phyloP scores from a whole-genome alignment of 2,797 vertebrate genomes.

The Alfaro cultratus region DNA sequence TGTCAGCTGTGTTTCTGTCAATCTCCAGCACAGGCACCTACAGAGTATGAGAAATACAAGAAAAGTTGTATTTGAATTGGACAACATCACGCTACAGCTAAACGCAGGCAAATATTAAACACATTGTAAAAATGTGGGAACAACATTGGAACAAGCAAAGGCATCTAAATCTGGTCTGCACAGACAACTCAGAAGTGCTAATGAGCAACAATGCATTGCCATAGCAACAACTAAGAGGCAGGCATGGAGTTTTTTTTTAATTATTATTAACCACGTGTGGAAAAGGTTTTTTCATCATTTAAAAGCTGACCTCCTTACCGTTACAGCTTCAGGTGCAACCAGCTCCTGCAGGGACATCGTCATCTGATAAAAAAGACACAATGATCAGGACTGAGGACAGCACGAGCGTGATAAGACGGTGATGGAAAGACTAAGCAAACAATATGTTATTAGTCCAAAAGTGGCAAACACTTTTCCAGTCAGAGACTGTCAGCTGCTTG shows the following conservation, averaged over 20 bases:
- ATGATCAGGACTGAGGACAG: neutral
- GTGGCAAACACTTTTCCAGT: slow-evolving; percentile 16
- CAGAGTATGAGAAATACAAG: slow-evolving; percentile 40
- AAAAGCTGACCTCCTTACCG: slow-evolving; percentile 64
- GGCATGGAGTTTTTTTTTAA: slow-evolving; percentile 5
- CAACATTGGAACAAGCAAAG: slow-evolving; percentile 31
- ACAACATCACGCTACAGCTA: slow-evolving; percentile 9
- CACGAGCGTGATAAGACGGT: neutral
- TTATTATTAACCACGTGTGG: slow-evolving; percentile 6
- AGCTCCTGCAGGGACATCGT: slow-evolving; percentile 75
- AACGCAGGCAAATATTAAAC: slow-evolving; percentile 7
- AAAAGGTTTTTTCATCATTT: slow-evolving; percentile 26
- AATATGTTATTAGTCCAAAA: slow-evolving; percentile 2
- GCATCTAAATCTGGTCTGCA: slow-evolving; percentile 45
- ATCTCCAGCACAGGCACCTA: slow-evolving; percentile 66
- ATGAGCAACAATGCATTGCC: slow-evolving; percentile 49
- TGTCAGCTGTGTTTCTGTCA: slow-evolving; percentile 54
- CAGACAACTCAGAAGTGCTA: slow-evolving; percentile 38
- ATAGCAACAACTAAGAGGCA: slow-evolving; percentile 57
- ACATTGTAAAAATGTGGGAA: slow-evolving; percentile 9
- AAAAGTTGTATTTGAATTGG: slow-evolving; percentile 15
- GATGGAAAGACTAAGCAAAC: neutral
- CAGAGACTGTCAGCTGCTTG: slow-evolving; percentile 3
- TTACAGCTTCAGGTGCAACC: slow-evolving; percentile 62
- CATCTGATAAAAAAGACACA: slow-evolving; percentile 61